phyloP scores from a whole-genome alignment of 1,140 invertebrate species.

The Procambarus virginalis region DNA sequence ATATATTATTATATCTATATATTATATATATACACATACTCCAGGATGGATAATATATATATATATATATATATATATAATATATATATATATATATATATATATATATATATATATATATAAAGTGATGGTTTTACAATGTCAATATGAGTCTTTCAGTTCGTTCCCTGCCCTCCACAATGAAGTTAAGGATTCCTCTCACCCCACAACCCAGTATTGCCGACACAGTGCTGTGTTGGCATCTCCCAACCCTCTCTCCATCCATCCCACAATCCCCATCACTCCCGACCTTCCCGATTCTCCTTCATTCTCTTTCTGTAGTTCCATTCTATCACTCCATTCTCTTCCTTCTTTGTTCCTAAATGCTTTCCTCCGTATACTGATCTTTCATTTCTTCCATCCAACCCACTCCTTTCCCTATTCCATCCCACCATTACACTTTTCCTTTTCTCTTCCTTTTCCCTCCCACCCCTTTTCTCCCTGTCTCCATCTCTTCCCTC shows the following conservation, averaged over 20 bases:
- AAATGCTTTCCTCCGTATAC: too few relatives aligned
- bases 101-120: too few relatives aligned
- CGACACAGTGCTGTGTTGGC: background rate
- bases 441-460: background rate
- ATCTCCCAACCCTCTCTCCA: background rate
- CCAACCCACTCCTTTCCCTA: background rate
- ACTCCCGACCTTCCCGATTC: background rate
- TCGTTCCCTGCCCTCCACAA: background rate
- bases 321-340: too few relatives aligned
- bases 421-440: too few relatives aligned
- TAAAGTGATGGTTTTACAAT: too few relatives aligned
- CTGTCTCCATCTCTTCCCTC: background rate
- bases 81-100: too few relatives aligned
- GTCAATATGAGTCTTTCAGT: too few relatives aligned
- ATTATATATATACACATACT: too few relatives aligned
- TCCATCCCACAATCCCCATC: background rate
- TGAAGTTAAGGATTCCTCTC: constrained; percentile 1
- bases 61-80: too few relatives aligned
- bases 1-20: too few relatives aligned
- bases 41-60: too few relatives aligned
- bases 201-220: background rate
- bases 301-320: too few relatives aligned
- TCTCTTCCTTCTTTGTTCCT: background rate
- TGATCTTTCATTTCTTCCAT: background rate
- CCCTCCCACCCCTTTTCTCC: background rate